Conservation (phyloP, 1,140 invertebrate genomes). For the Trinorchestia longiramus region DNA sequence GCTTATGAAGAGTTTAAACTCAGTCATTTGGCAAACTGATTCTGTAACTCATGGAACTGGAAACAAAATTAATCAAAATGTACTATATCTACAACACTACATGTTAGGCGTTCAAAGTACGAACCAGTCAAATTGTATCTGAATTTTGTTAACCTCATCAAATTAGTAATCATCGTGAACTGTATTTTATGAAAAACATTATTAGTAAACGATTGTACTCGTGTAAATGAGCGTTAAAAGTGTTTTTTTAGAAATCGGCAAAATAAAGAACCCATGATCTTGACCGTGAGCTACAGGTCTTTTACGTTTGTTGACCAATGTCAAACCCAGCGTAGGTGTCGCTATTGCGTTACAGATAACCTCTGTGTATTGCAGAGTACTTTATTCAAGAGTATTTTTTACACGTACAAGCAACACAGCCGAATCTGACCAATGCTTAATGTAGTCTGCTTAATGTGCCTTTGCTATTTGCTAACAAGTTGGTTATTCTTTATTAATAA, state of each 20-base stretch:
- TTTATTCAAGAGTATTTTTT: background rate
- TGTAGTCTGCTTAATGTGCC: too few species aligned
- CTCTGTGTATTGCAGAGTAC: background rate
- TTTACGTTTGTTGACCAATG: background rate
- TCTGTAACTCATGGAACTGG: background rate
- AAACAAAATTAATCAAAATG: background rate
- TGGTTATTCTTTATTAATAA: background rate
- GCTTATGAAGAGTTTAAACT: background rate
- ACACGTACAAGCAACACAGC: background rate
- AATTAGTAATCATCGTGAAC: background rate
- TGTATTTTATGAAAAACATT: background rate
- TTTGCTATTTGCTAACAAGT: background rate
- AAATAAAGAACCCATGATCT: background rate
- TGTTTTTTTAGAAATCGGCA: background rate
- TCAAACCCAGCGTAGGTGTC: background rate
- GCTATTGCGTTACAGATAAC: background rate
- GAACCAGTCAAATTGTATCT: background rate
- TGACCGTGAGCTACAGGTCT: background rate
- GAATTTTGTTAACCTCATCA: background rate
- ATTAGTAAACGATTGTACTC: background rate
- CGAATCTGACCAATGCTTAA: background rate
- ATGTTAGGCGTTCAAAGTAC: background rate
- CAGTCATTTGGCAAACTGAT: background rate
- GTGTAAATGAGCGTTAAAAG: background rate
- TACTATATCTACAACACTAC: background rate